Evolutionary conservation across 1,140 invertebrate species (phyloP).

Genomic region (Manduca sexta): DNA sequence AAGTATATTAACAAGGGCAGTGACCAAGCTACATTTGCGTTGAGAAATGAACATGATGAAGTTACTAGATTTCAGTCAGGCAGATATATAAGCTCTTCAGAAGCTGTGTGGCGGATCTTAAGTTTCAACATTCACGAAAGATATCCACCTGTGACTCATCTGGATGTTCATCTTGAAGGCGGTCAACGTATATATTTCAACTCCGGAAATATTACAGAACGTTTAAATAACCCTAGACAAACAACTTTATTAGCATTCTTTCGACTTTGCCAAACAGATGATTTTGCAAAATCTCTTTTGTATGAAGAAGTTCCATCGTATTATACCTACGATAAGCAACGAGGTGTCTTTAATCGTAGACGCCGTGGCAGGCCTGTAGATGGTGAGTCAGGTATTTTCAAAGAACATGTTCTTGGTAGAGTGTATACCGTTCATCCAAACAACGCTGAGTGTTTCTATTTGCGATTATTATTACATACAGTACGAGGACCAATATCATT

Average conservation of each 20-base stretch:
- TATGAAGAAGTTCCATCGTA: constrained; percentile 26
- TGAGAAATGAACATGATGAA: neutral
- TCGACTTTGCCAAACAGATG: constrained; percentile 19
- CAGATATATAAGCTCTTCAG: constrained; percentile 33
- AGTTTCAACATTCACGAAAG: constrained; percentile 57
- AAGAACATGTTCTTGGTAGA: constrained; percentile 21
- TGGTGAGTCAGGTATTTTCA: constrained; percentile 17
- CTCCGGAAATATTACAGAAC: constrained; percentile 21
- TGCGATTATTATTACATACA: constrained; percentile 18
- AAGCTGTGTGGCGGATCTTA: constrained; percentile 65
- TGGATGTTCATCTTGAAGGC: constrained; percentile 34
- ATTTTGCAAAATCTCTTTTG: constrained; percentile 23
- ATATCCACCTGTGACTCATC: constrained; percentile 48
- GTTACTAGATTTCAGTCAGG: neutral
- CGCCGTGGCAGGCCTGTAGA: constrained; percentile 17
- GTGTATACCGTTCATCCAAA: constrained; percentile 23
- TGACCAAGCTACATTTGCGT: constrained; percentile 1
- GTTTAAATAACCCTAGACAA: constrained; percentile 20
- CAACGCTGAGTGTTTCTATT: constrained; percentile 18
- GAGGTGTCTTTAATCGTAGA: constrained; percentile 22
- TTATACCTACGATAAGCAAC: constrained; percentile 25
- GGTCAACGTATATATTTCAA: constrained; percentile 28
- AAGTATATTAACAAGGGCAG: constrained; percentile 5
- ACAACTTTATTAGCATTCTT: constrained; percentile 31
- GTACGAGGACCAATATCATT: constrained; percentile 25